A percentile compares a stretch with the other conserved stretches of the same genome.
Conservation (phyloP, 2,888 invertebrate genomes). For the Octonoba sinensis region DNA sequence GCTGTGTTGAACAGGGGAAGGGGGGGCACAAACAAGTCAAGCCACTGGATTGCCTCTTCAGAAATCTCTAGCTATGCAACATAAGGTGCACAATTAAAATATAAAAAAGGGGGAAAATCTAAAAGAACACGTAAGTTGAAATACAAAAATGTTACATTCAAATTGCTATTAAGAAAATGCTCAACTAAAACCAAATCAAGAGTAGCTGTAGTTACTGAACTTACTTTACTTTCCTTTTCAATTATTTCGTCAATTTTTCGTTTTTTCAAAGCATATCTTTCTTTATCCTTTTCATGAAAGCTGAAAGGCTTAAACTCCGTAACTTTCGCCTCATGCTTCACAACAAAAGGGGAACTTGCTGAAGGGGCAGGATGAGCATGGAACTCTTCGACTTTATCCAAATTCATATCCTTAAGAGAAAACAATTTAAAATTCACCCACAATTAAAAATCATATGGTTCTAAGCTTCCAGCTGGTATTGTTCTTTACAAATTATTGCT, state of each 20-base stretch:
- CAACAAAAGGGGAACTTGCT: conserved; percentile 69
- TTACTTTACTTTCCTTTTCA: conserved; percentile 69
- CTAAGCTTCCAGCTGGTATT: too few relatives aligned
- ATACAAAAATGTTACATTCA: too few relatives aligned
- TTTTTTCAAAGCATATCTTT: conserved; percentile 75
- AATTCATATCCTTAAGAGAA: background rate
- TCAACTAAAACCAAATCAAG: background rate
- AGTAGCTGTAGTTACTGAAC: background rate
- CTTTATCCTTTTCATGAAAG: conserved; percentile 79
- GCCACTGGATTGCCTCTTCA: too few relatives aligned
- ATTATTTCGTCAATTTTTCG: conserved; percentile 75
- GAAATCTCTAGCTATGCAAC: too few relatives aligned
- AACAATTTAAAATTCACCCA: background rate
- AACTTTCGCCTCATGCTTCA: conserved; percentile 68
- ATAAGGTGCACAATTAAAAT: too few relatives aligned
- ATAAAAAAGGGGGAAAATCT: too few relatives aligned
- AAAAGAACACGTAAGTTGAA: too few relatives aligned
- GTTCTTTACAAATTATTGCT: too few relatives aligned
- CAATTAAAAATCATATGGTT: too few relatives aligned
- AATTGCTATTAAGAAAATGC: too few relatives aligned
- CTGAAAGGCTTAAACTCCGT: conserved; percentile 76
- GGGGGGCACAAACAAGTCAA: too few relatives aligned
- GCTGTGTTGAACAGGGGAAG: too few relatives aligned
- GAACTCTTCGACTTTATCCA: background rate
- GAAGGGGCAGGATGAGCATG: conserved; percentile 59